A percentile compares a stretch with the other conserved stretches of the same genome.
These are phyloP conservation scores for Aspidoscelis tigris DNA, from an alignment of 2,113 vertebrate species.

Conservation along the genomic window DNA sequence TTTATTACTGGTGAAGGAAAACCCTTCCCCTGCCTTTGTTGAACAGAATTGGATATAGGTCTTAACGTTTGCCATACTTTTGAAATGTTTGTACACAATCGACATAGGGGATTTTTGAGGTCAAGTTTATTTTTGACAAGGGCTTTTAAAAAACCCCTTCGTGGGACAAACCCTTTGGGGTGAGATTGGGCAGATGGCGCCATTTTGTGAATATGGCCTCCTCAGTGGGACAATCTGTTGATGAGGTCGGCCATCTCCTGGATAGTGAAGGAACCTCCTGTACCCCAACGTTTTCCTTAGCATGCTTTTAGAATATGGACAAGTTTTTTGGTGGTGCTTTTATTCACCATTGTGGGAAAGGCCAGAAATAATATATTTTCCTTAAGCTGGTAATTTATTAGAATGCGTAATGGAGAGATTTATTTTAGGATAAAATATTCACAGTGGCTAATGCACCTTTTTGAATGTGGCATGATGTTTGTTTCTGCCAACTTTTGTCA, in stretches of 20 bases:
- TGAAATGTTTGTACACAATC: background rate
- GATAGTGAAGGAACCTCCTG: background rate
- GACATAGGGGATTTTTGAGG: background rate
- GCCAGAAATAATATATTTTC: background rate
- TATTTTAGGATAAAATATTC: background rate
- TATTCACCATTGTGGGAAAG: accelerated
- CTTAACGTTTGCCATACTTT: background rate
- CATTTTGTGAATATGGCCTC: background rate
- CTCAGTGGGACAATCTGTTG: background rate
- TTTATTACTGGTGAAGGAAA: background rate
- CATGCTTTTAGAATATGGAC: background rate
- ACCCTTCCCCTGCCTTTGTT: background rate
- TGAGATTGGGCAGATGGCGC: background rate
- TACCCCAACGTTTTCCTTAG: accelerated
- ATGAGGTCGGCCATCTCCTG: background rate
- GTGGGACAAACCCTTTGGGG: too few species aligned
- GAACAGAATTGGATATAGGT: too few species aligned
- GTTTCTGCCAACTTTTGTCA: background rate
- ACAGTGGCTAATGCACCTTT: background rate
- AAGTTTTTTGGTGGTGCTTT: accelerated
- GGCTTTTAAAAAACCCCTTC: background rate
- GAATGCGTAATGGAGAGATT: background rate
- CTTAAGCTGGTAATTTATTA: slow-evolving; percentile 27
- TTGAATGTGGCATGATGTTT: accelerated
- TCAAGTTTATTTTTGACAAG: background rate